These are phyloP conservation scores for Pterocles burchelli DNA, from an alignment of 2,113 vertebrate species.

Conservation along the genomic window DNA sequence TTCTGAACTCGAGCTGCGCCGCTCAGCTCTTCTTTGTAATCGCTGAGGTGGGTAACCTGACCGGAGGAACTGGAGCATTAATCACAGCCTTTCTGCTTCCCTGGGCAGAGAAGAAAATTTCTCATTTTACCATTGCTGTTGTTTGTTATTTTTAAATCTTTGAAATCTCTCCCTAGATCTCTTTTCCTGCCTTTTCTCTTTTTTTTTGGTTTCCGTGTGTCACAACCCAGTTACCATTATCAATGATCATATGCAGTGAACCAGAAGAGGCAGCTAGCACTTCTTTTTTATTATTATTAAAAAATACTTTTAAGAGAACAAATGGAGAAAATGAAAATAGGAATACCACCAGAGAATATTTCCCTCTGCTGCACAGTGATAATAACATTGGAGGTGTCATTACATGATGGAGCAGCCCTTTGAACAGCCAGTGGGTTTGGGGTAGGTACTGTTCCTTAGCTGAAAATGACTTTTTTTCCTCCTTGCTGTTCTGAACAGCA, in stretches of 20 bases:
- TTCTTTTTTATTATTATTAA: background rate
- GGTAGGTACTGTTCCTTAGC: background rate
- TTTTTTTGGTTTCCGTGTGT: background rate
- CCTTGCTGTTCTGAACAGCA: background rate
- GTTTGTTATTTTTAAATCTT: background rate
- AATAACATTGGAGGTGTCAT: background rate
- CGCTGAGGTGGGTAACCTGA: constrained; percentile 41
- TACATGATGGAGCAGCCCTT: background rate
- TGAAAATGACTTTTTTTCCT: background rate
- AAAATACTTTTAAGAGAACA: background rate
- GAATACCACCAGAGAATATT: background rate
- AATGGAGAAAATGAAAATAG: background rate
- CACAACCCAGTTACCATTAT: background rate
- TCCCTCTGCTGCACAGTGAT: background rate
- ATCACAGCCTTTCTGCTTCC: constrained; percentile 6
- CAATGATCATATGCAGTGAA: background rate
- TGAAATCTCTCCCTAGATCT: background rate
- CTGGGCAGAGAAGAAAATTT: background rate
- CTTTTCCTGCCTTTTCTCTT: background rate
- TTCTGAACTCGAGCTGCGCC: constrained; percentile 40
- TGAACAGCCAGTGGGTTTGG: background rate
- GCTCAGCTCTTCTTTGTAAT: constrained; percentile 29
- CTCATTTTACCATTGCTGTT: background rate
- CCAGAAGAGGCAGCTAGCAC: background rate
- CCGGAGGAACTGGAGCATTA: background rate